These are phyloP conservation scores for Priocnemis perturbator DNA, from an alignment of 2,888 invertebrate genomes.

Conservation along the genomic window DNA sequence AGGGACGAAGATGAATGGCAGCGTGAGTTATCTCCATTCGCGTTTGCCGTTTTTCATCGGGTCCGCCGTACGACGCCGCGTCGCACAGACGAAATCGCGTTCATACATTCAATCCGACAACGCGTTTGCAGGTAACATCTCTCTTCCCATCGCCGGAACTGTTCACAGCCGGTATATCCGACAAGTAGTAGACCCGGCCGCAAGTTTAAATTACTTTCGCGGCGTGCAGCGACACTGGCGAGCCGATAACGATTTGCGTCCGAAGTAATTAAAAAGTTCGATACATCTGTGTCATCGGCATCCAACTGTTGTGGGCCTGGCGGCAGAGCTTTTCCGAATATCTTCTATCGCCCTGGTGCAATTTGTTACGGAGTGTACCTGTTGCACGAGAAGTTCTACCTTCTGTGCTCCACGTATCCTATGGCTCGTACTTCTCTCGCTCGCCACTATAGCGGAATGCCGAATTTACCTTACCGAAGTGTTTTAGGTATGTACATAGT, in stretches of 20 bases:
- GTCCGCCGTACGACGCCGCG: too few relatives aligned
- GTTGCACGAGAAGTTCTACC: conserved; percentile 13
- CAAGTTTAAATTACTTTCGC: conserved; percentile 51
- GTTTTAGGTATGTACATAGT: background rate
- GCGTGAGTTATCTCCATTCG: background rate
- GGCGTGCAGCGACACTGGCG: conserved; percentile 18
- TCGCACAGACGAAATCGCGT: too few relatives aligned
- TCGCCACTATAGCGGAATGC: too few relatives aligned
- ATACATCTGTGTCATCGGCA: conserved; percentile 11
- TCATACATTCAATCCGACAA: too few relatives aligned
- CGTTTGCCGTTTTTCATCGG: background rate
- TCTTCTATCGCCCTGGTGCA: conserved; percentile 8
- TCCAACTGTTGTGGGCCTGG: background rate
- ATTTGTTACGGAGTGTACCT: conserved; percentile 20
- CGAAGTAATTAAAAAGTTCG: conserved; percentile 48
- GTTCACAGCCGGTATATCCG: too few relatives aligned
- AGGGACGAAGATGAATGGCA: too few relatives aligned
- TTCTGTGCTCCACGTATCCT: background rate
- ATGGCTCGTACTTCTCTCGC: background rate
- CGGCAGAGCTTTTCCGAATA: background rate
- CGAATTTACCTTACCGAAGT: background rate
- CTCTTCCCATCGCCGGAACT: too few relatives aligned
- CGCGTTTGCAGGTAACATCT: too few relatives aligned
- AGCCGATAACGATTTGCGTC: conserved; percentile 38
- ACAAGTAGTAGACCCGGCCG: conserved; percentile 7